Evolutionary conservation across 2,888 invertebrate genomes (phyloP).

Genomic region (Chalcis sispes): DNA sequence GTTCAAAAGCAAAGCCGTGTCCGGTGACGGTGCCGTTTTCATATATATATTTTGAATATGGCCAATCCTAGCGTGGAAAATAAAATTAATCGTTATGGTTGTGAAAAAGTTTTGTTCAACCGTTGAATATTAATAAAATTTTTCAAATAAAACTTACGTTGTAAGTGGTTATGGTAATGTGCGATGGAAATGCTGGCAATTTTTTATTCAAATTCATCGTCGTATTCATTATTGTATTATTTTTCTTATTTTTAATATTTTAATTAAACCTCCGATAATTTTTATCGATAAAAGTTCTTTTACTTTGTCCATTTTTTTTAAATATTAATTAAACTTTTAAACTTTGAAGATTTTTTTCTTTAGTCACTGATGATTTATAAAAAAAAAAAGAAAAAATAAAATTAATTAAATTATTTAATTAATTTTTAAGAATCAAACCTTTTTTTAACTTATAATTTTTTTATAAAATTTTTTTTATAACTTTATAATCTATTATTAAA

Average conservation of each 20-base stretch:
- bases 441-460: not conserved
- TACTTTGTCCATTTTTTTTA: slow-evolving; percentile 45
- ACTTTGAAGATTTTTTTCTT: not conserved
- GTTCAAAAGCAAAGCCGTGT: slow-evolving; percentile 84
- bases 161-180: slow-evolving; percentile 62
- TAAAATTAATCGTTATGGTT: too few species aligned
- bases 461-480: too few species aligned
- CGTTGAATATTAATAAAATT: not conserved
- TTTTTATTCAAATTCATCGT: not conserved
- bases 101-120: too few species aligned
- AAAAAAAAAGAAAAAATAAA: not conserved
- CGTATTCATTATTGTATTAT: not conserved
- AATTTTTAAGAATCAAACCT: not conserved
- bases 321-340: not conserved
- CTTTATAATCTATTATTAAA: too few species aligned
- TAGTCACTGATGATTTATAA: not conserved
- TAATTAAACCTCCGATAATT: not conserved
- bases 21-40: slow-evolving; percentile 80
- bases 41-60: slow-evolving; percentile 68
- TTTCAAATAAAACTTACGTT: slow-evolving; percentile 56
- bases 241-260: not conserved
- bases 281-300: slow-evolving; percentile 13
- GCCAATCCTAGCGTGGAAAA: slow-evolving; percentile 67
- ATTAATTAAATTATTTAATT: not conserved
- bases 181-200: slow-evolving; percentile 53